A percentile compares a stretch with the other conserved stretches of the same genome.
Evolutionary conservation across 2,113 vertebrate genomes (phyloP).

Genomic region (Amia ocellicauda): DNA sequence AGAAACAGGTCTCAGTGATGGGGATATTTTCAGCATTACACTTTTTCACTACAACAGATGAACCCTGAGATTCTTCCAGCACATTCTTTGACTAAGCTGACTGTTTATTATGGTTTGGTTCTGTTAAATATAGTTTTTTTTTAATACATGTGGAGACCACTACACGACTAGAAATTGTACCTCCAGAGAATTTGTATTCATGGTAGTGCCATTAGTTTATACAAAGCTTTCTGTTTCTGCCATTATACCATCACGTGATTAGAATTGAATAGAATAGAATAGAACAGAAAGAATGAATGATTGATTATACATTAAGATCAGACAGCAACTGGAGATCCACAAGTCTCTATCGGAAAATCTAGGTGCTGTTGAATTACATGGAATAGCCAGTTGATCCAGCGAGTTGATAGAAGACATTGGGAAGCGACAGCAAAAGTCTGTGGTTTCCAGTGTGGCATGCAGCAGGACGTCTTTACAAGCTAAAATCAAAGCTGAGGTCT

Average conservation of each 20-base stretch:
- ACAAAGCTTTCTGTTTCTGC: conserved; percentile 9
- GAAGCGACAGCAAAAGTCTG: background rate
- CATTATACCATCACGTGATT: conserved; percentile 16
- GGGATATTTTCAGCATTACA: no score
- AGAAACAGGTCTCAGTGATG: no score
- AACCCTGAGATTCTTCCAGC: conserved; percentile 3
- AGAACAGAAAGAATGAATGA: conserved; percentile 11
- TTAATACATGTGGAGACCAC: background rate
- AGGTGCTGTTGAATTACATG: conserved; percentile 30
- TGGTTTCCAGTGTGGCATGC: background rate
- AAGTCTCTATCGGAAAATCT: background rate
- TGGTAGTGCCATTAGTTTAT: background rate
- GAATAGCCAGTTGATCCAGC: conserved; percentile 42
- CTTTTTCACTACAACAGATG: background rate
- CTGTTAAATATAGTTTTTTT: background rate
- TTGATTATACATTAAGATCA: conserved; percentile 16
- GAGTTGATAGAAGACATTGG: background rate
- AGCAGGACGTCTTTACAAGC: conserved; percentile 63
- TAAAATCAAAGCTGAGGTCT: conserved; percentile 90
- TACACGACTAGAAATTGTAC: background rate
- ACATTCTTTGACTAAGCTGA: background rate
- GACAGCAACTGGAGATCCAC: conserved; percentile 6
- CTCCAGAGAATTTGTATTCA: background rate
- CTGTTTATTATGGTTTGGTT: background rate
- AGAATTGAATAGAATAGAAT: conserved; percentile 20